Base-by-base conservation (phyloP, 2,797 vertebrate species). In the Chelon auratus region DNA sequence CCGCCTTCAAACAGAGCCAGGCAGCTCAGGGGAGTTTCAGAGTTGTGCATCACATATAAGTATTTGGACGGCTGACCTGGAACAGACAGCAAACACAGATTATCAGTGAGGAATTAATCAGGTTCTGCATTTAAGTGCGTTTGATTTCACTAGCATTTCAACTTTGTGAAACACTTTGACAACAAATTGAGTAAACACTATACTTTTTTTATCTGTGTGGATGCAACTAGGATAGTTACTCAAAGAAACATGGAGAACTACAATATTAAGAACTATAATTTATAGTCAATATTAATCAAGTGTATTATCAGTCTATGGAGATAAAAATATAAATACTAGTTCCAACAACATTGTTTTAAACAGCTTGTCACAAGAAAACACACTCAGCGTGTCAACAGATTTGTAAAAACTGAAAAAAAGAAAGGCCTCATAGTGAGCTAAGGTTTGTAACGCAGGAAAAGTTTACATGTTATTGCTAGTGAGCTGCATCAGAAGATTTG, bases 11-110 rank as follows among this genome's bases (percentile, higher is more conserved):
- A 99, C 82, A 99, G 93, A 50, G 95, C 96, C 13, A 97, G 92
- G 88, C 97, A 98, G 93, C 97, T 99, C 88, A 99, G 91, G 0
- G 97, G 97, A 2, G 95, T 96, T 86, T 99, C 97, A 0, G 98
- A 97, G 91, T 97, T 97, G 92, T 99, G 98, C 98, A 99, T 99
- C 87, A 99, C 95, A 0, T 99, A 99, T 85, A 99, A 93, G 77
- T 97, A 94, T 92, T 99, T 99, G 51, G 96, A 91, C 0, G 96
- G 90, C 93, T 99, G 98, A 84, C 97, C 98, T 99, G 93, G 20
- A 11, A 87, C 14, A 66, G 40, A 88, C 1, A 51, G 39, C 4
- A 2, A 56, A 47, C 8, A 58, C 0, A 22, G 6, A 75, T n/a
- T 11, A 24, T 81, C 3, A 72, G 10, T 36, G 9, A 59, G 22